Evolutionary conservation across 1,140 invertebrate species (phyloP), one percentile per base, ranked within the genome.

Genomic region (Camponotus floridanus): DNA sequence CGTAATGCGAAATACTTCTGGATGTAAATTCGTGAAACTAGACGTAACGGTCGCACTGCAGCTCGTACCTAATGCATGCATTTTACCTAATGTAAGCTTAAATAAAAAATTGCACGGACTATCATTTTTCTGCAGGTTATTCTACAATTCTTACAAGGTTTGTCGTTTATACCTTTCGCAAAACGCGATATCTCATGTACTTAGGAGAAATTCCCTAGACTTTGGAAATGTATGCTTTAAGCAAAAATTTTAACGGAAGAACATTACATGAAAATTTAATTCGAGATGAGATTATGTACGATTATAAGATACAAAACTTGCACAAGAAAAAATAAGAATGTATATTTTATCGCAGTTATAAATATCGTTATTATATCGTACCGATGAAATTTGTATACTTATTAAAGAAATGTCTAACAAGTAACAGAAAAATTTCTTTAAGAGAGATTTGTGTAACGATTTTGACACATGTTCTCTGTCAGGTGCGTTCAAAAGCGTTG

Each of bases 21-120:
- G 31, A 81, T 81, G 57, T 59, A 74, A 83, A 83, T 83, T 83
- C 59, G 55, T n/a, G 68, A 45, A 73, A 73, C 79, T 73, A 67
- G 48, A 70, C 78, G 67, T 81, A 81, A 73, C 36, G 67, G 65
- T 79, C 39, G 51, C 79, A 26, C 26, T n/a, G 67, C 79, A 21
- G 33, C 39, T 80, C 48, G 36, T 55, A 70, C 51, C 48, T 70
- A 70, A 80, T 70, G 42, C 39, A 71, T 70, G 65, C 68, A 59
- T 73, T 81, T 81, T 81, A 45, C 67, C 55, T 74, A 48, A 83
- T 74, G 79, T 61, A 61, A 73, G 55, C 26, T 83, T 74, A 74
- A 83, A 83, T 83, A 83, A 83, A 83, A 73, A 83, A 73, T 74
- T 45, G 64, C 76, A 55, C 3, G n/a, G 9, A 61, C 68, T 18